Base-by-base conservation (phyloP, 1,140 invertebrate species). In the Coelopa frigida region DNA sequence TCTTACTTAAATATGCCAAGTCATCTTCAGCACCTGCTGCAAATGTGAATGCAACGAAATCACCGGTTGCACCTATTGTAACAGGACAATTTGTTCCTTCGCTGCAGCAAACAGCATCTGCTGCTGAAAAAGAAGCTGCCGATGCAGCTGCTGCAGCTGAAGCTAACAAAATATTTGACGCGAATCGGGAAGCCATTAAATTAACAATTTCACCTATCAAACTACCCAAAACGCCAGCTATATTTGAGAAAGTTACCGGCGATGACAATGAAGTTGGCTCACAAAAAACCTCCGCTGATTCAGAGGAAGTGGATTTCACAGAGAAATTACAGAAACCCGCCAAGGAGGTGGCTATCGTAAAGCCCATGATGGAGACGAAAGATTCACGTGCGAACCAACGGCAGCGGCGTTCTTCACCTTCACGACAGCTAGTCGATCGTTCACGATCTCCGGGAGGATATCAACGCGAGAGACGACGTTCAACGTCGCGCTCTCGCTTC, bases 111-210 rank as follows among this genome's bases (percentile, higher is more conserved):
- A 21, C 27, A 12, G 26, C 14, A 40, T 18, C 18, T 12, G 36
- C 12, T 4, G 36, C 17, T 3, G 23, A 15, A 17, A 32, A 32
- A n/a, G 37, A 21, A 4, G 17, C 7, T 10, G 2, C 18, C 14
- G 17, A 32, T 7, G 8, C 21, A 3, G 15, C 37, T 21, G 21
- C 5, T 21, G 21, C 10, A 14, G 15, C 21, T 22, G 15, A 39
- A 42, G 47, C n/a, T 51, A 64, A 61, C 27, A 66, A 49, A 24
- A 68, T 68, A 27, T 68, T 68, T 22, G 58, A 61, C 50, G 55
- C 58, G 12, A 68, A 68, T 43, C 56, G 64, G 6, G 64, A 67
- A 31, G 56, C 58, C 20, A 68, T 68, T 22, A 68, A 68, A 40
- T 31, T 68, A 38, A 68, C 53, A 0, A 59, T 67, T 17, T 64